Conservation (phyloP, 1,140 invertebrate genomes). For the Panulirus ornatus region DNA sequence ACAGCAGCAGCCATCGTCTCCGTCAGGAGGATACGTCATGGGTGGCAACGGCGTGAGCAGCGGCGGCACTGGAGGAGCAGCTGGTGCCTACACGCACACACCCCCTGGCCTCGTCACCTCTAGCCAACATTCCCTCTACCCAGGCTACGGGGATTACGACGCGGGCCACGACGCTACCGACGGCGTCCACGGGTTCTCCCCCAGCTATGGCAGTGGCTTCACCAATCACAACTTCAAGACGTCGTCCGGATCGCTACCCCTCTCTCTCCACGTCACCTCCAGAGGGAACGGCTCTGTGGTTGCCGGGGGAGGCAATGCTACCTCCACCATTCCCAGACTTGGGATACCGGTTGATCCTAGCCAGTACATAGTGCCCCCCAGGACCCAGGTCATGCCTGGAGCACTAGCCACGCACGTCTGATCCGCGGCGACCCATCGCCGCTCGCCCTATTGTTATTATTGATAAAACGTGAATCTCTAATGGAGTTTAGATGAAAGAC, state of each 20-base stretch:
- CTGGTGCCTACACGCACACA: constrained; percentile 45
- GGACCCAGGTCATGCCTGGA: constrained; percentile 73
- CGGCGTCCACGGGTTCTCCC: constrained; percentile 48
- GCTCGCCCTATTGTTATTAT: constrained; percentile 21
- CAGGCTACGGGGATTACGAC: constrained; percentile 63
- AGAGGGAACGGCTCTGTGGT: constrained; percentile 47
- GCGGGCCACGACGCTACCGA: constrained; percentile 43
- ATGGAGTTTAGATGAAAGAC: not conserved
- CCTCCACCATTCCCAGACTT: constrained; percentile 59
- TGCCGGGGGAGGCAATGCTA: constrained; percentile 44
- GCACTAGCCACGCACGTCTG: constrained; percentile 74
- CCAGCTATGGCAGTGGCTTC: constrained; percentile 66
- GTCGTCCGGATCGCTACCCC: constrained; percentile 52
- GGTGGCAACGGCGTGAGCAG: constrained; percentile 37
- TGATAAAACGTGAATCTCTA: not conserved
- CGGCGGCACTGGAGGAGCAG: constrained; percentile 13
- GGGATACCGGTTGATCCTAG: constrained; percentile 74
- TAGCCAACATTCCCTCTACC: constrained; percentile 66
- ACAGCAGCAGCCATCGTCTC: constrained; percentile 42
- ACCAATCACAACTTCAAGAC: constrained; percentile 67
- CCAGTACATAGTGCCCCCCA: constrained; percentile 74
- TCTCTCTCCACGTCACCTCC: constrained; percentile 61
- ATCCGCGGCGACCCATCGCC: constrained; percentile 21
- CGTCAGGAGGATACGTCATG: constrained; percentile 53
- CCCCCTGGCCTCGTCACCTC: constrained; percentile 53